Base-by-base conservation (phyloP, 92 coral and sea anemone species). In the Galaxea fascicularis region DNA sequence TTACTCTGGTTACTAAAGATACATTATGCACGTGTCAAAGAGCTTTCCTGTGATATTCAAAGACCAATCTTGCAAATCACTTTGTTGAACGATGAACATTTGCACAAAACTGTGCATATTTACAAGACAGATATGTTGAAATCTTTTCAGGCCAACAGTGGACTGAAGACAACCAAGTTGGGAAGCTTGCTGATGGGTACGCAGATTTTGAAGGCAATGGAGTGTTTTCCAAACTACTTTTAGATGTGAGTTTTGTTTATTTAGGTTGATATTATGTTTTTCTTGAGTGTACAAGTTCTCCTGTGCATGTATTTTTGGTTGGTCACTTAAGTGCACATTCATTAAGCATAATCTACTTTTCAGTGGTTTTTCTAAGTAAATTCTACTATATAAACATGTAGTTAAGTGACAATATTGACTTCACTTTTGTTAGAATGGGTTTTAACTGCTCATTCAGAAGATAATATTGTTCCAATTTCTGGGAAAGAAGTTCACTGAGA, bases 191-290 rank as follows among this genome's bases (percentile, higher is more conserved):
- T 0, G 84, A 80, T 79, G 84, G 77, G 24, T 70, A 68, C 12
- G 78, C 72, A 67, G 79, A 82, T 8, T 89, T 74, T 62, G 95
- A 94, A 62, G 98, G 98, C 63, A 94, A 94, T 82, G 98, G 98
- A 27, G 82, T 89, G 25, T 92, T 92, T 70, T 94, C 98, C 1
- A 94, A 94, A 68, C 91, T 94, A 66, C 88, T 94, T 30, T 90
- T 94, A 22, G 98, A 94, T 82, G 98, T 94, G 80, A 41, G 87
- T 46, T 10, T 30, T 27, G 29, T 74, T 63, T 46, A 29, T 22
- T 31, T 59, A 73, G 16, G n/a, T 71, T 82, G 47, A 58, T 57
- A 66, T 52, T 46, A 53, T 66, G 63, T 68, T 67, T 65, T 47
- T 12, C 35, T 4, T 52, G 15, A 20, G 10, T 51, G 11, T 10